Percentiles rank a stretch among this genome's conserved stretches.
These are phyloP conservation scores for Theristicus caerulescens DNA, from an alignment of 2,113 vertebrate genomes.

Conservation along the genomic window DNA sequence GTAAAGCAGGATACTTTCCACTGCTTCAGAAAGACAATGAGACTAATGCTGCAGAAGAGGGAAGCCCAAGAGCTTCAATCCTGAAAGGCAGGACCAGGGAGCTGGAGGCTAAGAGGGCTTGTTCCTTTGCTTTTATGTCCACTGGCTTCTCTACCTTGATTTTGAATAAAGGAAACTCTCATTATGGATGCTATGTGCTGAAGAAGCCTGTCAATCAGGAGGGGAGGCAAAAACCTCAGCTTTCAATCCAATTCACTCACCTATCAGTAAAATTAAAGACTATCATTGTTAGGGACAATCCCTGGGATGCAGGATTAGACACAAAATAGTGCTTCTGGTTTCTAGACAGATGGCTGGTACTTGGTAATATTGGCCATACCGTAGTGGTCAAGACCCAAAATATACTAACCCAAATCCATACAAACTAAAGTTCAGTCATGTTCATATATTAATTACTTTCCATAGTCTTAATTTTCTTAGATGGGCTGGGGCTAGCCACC, in stretches of 20 bases:
- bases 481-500: rapidly evolving
- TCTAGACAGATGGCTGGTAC: not conserved
- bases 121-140: not conserved
- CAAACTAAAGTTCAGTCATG: not conserved
- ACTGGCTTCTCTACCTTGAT: not conserved
- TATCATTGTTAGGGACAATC: not conserved
- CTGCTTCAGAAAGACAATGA: not conserved
- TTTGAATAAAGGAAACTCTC: not conserved
- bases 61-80: not conserved
- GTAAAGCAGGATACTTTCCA: not conserved
- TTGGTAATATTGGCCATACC: not conserved
- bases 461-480: not conserved
- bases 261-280: not conserved
- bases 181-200: not conserved
- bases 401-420: not conserved
- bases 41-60: not conserved
- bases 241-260: not conserved
- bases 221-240: not conserved
- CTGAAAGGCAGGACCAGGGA: not conserved
- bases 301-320: not conserved
- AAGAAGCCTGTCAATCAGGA: not conserved
- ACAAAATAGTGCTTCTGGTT: not conserved
- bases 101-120: not conserved
- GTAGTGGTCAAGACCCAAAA: not conserved
- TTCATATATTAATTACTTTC: not conserved